Conservation (phyloP, 2,888 invertebrate species). For the Stramonita haemastoma region DNA sequence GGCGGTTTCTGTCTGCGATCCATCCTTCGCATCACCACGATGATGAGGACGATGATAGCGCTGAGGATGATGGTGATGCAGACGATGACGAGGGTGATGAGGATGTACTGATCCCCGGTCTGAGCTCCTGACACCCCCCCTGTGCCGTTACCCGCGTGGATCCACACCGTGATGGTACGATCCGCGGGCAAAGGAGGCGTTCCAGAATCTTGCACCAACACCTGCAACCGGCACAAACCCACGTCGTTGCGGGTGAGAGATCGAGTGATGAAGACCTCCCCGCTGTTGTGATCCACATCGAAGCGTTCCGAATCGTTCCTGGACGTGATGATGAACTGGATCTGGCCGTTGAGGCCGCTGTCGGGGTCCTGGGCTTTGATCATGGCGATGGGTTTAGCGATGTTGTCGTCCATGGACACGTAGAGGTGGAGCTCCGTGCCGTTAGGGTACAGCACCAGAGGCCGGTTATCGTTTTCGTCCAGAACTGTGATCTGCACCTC, state of each 20-base stretch:
- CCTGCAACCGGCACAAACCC: slow-evolving; percentile 47
- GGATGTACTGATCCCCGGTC: slow-evolving; percentile 48
- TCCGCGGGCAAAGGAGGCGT: slow-evolving; percentile 50
- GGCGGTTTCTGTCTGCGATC: slow-evolving; percentile 52
- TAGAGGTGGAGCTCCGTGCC: slow-evolving; percentile 59
- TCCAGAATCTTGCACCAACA: slow-evolving; percentile 51
- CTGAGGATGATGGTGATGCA: slow-evolving; percentile 66
- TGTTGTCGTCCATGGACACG: slow-evolving; percentile 53
- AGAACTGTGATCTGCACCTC: slow-evolving; percentile 53
- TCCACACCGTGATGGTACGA: slow-evolving; percentile 47
- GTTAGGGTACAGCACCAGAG: slow-evolving; percentile 63
- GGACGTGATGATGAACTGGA: slow-evolving; percentile 56
- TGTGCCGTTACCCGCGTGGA: slow-evolving; percentile 49
- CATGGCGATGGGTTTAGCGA: slow-evolving; percentile 54
- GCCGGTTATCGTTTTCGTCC: slow-evolving; percentile 66
- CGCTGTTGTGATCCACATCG: slow-evolving; percentile 56
- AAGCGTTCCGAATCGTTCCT: slow-evolving; percentile 53
- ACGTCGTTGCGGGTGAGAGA: slow-evolving; percentile 43
- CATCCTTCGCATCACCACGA: slow-evolving; percentile 65
- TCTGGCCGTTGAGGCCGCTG: slow-evolving; percentile 57
- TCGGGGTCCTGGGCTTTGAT: slow-evolving; percentile 59
- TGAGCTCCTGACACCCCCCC: slow-evolving; percentile 21
- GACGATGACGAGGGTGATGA: slow-evolving; percentile 66
- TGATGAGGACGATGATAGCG: slow-evolving; percentile 68
- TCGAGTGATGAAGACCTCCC: slow-evolving; percentile 47